Evolutionary conservation across 2,888 invertebrate genomes (phyloP).

Genomic region (Pogonocherus hispidulus): DNA sequence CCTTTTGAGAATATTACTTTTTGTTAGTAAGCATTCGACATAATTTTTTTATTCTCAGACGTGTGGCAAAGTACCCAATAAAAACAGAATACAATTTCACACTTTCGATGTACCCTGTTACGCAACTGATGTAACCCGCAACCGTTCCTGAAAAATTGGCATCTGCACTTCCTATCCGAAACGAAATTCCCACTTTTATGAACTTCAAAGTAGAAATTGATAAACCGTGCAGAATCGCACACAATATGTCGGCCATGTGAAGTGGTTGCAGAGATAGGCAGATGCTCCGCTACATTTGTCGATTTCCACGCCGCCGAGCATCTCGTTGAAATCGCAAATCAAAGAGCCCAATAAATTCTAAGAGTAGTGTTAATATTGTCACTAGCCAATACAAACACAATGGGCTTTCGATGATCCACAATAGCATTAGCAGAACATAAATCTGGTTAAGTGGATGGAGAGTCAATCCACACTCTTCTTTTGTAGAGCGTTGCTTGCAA

Average conservation of each 20-base stretch:
- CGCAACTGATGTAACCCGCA: too few species aligned
- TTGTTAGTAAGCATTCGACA: too few species aligned
- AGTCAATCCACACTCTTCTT: conserved; percentile 61
- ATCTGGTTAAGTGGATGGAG: conserved; percentile 62
- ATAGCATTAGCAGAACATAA: conserved; percentile 68
- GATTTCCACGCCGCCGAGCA: conserved; percentile 62
- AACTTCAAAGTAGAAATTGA: conserved; percentile 50
- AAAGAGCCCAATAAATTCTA: conserved; percentile 61
- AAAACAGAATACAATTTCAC: too few species aligned
- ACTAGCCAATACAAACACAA: conserved; percentile 67
- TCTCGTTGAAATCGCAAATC: conserved; percentile 64
- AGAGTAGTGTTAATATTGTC: conserved; percentile 65
- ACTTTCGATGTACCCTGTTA: too few species aligned
- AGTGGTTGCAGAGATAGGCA: conserved; percentile 55
- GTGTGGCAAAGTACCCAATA: too few species aligned
- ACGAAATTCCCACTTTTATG: not conserved
- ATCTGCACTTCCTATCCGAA: not conserved
- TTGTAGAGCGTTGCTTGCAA: conserved; percentile 60
- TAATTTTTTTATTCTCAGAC: too few species aligned
- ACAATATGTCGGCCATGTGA: conserved; percentile 45
- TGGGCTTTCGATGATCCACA: conserved; percentile 64
- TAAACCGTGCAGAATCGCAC: conserved; percentile 49
- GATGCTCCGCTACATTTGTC: conserved; percentile 62
- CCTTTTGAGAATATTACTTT: too few species aligned
- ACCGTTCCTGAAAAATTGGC: not conserved